Conservation (phyloP, 2,888 invertebrate genomes). For the Torymus auratus region DNA sequence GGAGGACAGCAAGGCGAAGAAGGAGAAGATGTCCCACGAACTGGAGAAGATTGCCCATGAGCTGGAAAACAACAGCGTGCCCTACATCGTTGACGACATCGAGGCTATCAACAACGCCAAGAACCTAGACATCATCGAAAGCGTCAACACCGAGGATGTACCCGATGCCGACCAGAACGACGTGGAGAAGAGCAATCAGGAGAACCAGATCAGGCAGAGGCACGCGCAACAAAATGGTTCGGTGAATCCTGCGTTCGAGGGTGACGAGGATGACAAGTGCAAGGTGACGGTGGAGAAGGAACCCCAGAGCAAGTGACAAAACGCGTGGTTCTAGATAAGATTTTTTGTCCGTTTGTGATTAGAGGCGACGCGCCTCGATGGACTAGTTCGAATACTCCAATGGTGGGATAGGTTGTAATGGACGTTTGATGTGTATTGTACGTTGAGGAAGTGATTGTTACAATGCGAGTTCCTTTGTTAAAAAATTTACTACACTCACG, state of each 20-base stretch:
- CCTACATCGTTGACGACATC: slow-evolving; percentile 57
- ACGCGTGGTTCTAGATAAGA: not conserved
- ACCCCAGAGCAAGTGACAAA: slow-evolving; percentile 52
- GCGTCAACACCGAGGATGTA: slow-evolving; percentile 20
- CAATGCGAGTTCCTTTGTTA: no score
- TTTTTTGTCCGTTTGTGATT: slow-evolving; percentile 4
- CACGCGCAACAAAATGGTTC: slow-evolving; percentile 53
- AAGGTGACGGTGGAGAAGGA: slow-evolving; percentile 65
- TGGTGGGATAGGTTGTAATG: not conserved
- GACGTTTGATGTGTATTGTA: no score
- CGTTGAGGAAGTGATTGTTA: no score
- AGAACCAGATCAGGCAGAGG: slow-evolving; percentile 37
- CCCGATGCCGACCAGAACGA: slow-evolving; percentile 7
- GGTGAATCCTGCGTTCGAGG: slow-evolving; percentile 62
- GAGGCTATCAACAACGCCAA: slow-evolving; percentile 68
- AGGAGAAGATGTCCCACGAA: slow-evolving; percentile 57
- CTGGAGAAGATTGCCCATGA: slow-evolving; percentile 53
- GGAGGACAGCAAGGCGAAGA: slow-evolving; percentile 30
- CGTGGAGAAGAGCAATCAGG: slow-evolving; percentile 35
- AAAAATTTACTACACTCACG: no score
- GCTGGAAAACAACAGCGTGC: slow-evolving; percentile 19
- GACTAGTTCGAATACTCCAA: not conserved
- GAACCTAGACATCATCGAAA: slow-evolving; percentile 68
- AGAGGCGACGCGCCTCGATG: not conserved
- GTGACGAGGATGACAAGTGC: slow-evolving; percentile 60